These are phyloP conservation scores for Charina bottae DNA, from an alignment of 2,113 vertebrate species.

Conservation along the genomic window DNA sequence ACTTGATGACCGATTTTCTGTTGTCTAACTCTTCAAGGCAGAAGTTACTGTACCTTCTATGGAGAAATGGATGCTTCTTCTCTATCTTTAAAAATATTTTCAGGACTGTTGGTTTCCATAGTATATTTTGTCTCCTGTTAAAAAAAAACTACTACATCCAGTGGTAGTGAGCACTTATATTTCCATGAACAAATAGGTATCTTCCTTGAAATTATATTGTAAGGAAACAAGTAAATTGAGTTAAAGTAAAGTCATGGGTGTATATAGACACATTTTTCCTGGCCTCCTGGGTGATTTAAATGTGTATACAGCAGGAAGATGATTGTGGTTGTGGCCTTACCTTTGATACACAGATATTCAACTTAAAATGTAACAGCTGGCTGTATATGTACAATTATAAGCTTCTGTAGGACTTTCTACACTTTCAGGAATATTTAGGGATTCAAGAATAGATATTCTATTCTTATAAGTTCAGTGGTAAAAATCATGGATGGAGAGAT, in stretches of 20 bases:
- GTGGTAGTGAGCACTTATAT: neutral
- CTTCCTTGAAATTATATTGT: slow-evolving; percentile 18
- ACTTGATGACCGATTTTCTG: neutral
- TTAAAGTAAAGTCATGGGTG: too few species aligned
- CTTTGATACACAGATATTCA: neutral
- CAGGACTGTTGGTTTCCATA: neutral
- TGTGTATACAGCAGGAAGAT: neutral
- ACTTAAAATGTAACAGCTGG: neutral
- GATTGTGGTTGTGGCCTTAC: too few species aligned
- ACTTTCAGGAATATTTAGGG: too few species aligned
- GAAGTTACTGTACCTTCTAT: neutral
- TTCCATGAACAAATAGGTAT: neutral
- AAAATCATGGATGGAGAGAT: too few species aligned
- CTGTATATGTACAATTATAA: neutral
- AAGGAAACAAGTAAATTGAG: too few species aligned
- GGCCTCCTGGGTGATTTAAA: neutral
- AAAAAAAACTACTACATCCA: neutral
- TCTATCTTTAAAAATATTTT: neutral
- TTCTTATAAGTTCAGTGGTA: too few species aligned
- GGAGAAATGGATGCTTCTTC: neutral
- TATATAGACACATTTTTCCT: neutral
- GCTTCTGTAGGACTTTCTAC: too few species aligned
- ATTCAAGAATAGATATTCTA: too few species aligned
- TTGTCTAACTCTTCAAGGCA: neutral
- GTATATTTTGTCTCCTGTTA: neutral